Evolutionary conservation across 2,113 vertebrate species (phyloP).

Genomic region (Ahaetulla prasina): DNA sequence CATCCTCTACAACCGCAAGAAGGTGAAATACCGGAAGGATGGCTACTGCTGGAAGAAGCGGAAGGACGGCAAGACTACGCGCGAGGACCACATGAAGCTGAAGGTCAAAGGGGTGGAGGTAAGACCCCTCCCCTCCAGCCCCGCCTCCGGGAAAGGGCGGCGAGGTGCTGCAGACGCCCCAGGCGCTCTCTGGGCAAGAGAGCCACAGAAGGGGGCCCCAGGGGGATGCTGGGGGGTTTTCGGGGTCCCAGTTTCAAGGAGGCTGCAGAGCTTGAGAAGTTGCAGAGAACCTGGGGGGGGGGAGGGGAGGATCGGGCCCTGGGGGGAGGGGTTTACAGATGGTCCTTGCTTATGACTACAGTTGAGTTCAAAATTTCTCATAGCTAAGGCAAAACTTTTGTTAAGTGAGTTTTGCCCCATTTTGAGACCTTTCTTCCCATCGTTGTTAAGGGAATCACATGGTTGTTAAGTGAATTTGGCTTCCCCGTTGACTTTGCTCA

Average conservation of each 20-base stretch:
- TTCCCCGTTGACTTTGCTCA: too few relatives aligned
- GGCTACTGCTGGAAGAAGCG: slow-evolving; percentile 91
- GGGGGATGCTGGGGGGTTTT: too few relatives aligned
- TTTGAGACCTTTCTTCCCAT: too few relatives aligned
- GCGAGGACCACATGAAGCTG: slow-evolving; percentile 92
- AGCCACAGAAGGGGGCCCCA: neutral
- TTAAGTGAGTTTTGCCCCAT: too few relatives aligned
- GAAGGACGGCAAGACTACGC: slow-evolving; percentile 87
- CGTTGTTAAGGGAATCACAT: too few relatives aligned
- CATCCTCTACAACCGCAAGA: slow-evolving; percentile 89
- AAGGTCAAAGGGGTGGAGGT: slow-evolving; percentile 93
- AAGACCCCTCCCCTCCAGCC: neutral
- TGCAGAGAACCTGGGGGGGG: slow-evolving; percentile 20
- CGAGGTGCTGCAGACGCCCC: accelerated
- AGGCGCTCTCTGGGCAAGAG: neutral
- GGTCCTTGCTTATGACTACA: too few relatives aligned
- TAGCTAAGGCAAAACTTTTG: too few relatives aligned
- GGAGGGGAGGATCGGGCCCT: neutral
- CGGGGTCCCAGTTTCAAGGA: accelerated
- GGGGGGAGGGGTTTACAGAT: too few relatives aligned
- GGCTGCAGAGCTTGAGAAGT: too few relatives aligned
- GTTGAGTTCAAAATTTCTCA: too few relatives aligned
- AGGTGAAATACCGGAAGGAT: slow-evolving; percentile 88
- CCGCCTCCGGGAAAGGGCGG: too few relatives aligned
- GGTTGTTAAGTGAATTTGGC: too few relatives aligned